phyloP scores from a whole-genome alignment of 2,113 vertebrate species.

The Sinosuthora webbiana region DNA sequence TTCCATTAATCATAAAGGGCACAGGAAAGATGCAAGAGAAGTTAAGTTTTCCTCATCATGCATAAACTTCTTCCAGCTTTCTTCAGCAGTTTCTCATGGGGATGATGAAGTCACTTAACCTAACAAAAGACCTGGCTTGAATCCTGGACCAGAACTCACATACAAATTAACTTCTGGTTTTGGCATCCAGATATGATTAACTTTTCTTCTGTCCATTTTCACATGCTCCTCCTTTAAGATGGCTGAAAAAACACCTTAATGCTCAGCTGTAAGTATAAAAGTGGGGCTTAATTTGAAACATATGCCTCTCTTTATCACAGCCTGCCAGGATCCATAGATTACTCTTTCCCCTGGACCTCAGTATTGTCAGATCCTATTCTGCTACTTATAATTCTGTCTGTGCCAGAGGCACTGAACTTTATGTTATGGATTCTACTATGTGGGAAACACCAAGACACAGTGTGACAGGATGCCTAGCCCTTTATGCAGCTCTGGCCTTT shows the following conservation, averaged over 20 bases:
- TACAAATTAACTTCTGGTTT: slow-evolving; percentile 18
- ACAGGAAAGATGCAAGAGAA: background rate
- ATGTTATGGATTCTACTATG: background rate
- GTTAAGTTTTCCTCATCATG: background rate
- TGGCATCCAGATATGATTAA: background rate
- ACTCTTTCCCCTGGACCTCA: background rate
- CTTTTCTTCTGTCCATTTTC: background rate
- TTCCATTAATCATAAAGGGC: slow-evolving; percentile 3
- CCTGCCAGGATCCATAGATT: background rate
- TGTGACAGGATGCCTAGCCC: background rate
- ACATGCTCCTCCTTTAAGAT: background rate
- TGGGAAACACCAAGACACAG: background rate
- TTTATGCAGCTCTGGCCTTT: background rate
- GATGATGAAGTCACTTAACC: background rate
- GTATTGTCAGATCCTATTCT: background rate
- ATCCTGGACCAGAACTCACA: background rate
- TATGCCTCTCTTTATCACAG: background rate
- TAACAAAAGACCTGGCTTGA: slow-evolving; percentile 13
- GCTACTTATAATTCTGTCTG: background rate
- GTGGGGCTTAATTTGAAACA: background rate
- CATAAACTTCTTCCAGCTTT: background rate
- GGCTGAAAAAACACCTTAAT: background rate
- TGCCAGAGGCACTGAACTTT: background rate
- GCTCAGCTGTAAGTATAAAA: background rate
- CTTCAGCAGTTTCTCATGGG: background rate